Conservation (phyloP, 2,113 vertebrate species). For the Urocynchramus pylzowi region DNA sequence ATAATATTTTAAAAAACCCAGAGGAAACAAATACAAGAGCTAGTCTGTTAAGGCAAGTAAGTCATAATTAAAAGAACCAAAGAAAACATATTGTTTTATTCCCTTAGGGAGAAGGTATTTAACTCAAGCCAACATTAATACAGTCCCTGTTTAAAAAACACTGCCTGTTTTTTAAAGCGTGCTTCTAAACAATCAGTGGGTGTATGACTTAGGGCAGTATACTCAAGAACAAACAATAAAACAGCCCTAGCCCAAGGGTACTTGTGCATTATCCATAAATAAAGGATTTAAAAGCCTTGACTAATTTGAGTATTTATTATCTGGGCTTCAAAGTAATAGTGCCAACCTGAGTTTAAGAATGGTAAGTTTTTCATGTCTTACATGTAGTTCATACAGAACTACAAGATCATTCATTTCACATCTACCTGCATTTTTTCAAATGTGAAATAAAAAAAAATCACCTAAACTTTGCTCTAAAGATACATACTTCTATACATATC, state of each 20-base stretch:
- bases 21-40: neutral
- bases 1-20: neutral
- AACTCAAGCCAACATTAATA: neutral
- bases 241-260: neutral
- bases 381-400: neutral
- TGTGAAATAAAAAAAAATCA: neutral
- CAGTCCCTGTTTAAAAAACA: too few relatives aligned
- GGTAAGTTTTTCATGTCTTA: neutral
- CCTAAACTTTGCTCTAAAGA: neutral
- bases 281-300: neutral
- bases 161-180: neutral
- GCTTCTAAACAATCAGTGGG: neutral
- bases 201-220: neutral
- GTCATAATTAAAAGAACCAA: neutral
- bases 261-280: neutral
- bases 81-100: neutral
- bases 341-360: neutral
- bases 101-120: neutral
- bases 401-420: neutral
- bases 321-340: neutral
- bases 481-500: neutral
- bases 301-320: neutral
- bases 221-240: neutral
- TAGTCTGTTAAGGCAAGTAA: neutral
- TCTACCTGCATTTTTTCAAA: neutral